Percentiles rank a stretch among this genome's conserved stretches.
Evolutionary conservation across 2,113 vertebrate species (phyloP).

Genomic region (Ceuthmochares aereus): DNA sequence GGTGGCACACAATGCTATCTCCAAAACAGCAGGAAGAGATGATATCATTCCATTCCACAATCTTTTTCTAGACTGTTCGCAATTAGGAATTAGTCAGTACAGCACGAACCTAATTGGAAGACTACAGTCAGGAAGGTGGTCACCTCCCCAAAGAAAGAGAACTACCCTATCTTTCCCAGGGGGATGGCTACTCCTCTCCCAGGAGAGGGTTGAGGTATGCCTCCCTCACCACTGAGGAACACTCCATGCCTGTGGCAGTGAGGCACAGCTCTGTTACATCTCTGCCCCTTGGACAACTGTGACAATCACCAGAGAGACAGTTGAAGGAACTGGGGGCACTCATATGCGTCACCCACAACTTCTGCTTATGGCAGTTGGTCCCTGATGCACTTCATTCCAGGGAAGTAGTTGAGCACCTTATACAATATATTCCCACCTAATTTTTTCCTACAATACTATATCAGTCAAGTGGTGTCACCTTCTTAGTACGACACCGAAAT

Average conservation of each 20-base stretch:
- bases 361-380: accelerated
- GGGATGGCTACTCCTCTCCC: neutral
- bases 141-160: neutral
- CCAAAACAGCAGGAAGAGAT: conserved; percentile 53
- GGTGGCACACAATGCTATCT: conserved; percentile 17
- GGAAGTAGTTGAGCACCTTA: neutral
- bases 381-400: neutral
- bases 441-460: neutral
- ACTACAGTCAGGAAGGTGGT: neutral
- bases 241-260: accelerated
- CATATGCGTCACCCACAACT: neutral
- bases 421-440: neutral
- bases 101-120: neutral
- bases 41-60: neutral
- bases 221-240: neutral
- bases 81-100: neutral
- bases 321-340: neutral
- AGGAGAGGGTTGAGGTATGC: accelerated
- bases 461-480: neutral
- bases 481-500: neutral
- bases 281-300: neutral
- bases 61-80: neutral
- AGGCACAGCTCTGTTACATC: neutral
- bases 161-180: neutral
- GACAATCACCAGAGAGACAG: neutral